Evolutionary conservation across 2,113 vertebrate species (phyloP).

Genomic region (Argyrosomus japonicus): DNA sequence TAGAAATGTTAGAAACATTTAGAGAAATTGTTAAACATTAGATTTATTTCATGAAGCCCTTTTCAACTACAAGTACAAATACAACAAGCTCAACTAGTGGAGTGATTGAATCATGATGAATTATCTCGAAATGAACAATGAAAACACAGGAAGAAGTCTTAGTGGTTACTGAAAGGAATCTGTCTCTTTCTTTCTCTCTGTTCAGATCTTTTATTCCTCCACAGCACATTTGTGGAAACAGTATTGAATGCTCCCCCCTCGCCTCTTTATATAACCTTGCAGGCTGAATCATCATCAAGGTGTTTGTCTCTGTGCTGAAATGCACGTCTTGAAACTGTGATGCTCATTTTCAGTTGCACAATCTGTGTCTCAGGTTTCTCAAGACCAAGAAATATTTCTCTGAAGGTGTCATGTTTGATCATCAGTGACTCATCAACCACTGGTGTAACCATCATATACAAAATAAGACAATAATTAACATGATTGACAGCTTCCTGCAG

Average conservation of each 20-base stretch:
- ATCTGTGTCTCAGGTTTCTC: background rate
- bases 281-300: conserved; percentile 54
- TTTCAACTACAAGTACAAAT: too few relatives aligned
- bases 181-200: background rate
- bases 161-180: background rate
- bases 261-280: conserved; percentile 38
- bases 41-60: background rate
- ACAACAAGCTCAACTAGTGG: too few relatives aligned
- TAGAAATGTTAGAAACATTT: background rate
- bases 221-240: conserved; percentile 22
- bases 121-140: background rate
- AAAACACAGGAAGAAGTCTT: background rate
- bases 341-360: background rate
- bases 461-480: background rate
- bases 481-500: background rate
- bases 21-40: background rate
- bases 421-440: conserved; percentile 15
- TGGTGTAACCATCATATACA: background rate
- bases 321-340: background rate
- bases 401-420: conserved; percentile 27
- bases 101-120: background rate
- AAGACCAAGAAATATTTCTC: conserved; percentile 24
- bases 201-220: conserved; percentile 9
- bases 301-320: conserved; percentile 22
- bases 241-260: background rate